phyloP scores from a whole-genome alignment of 1,140 invertebrate species.

The Panagrolaimus sp. region DNA sequence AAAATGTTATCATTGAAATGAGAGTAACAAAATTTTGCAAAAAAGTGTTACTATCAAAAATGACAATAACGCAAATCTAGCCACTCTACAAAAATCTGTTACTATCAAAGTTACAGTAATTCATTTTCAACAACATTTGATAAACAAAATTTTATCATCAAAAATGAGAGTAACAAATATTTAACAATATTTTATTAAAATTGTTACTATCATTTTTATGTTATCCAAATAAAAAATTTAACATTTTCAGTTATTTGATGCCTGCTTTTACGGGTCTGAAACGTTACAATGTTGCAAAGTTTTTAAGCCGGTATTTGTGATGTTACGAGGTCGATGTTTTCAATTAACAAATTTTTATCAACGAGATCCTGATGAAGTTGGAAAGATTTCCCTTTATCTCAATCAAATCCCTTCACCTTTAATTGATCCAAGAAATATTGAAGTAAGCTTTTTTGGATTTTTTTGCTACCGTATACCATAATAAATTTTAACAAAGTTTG shows the following conservation, averaged over 20 bases:
- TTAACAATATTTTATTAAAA: no score
- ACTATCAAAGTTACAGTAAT: no score
- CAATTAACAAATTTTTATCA: constrained; percentile 32
- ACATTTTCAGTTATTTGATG: not conserved
- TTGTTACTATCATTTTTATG: no score
- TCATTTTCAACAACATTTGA: no score
- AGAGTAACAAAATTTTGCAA: no score
- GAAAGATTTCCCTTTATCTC: constrained; percentile 30
- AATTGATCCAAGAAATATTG: not conserved
- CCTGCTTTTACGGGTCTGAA: not conserved
- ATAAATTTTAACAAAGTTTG: not conserved
- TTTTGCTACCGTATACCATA: no score
- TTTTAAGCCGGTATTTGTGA: constrained; percentile 25
- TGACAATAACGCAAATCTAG: no score
- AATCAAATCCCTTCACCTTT: constrained; percentile 24
- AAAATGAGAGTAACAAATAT: no score
- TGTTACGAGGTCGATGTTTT: constrained; percentile 46
- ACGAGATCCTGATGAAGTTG: constrained; percentile 36
- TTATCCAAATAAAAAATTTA: not conserved
- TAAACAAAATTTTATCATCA: no score
- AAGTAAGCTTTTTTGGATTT: not conserved
- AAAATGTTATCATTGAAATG: no score
- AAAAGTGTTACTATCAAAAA: no score
- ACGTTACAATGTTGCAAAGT: constrained; percentile 6
- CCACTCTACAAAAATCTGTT: no score